phyloP scores from a whole-genome alignment of 2,797 vertebrate species.

The Dallia pectoralis region DNA sequence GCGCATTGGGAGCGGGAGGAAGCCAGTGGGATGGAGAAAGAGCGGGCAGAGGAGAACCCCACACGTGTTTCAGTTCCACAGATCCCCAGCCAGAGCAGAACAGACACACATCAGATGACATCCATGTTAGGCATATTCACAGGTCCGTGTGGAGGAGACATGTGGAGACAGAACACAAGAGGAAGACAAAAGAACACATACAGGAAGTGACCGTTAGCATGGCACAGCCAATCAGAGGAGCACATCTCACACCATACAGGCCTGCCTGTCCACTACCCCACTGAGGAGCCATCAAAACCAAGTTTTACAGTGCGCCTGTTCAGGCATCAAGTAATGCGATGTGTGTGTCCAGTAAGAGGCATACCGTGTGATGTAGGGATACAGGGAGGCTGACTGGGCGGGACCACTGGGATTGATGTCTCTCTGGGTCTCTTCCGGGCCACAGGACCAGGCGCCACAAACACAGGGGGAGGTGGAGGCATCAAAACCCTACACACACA shows the following conservation, averaged over 20 bases:
- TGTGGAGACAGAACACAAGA: conserved; percentile 71
- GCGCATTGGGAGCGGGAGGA: conserved; percentile 19
- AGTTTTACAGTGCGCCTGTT: conserved; percentile 34
- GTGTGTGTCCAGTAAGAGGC: conserved; percentile 24
- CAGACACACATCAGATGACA: conserved; percentile 70
- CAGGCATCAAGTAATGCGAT: conserved; percentile 10
- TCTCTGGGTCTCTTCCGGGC: conserved; percentile 67
- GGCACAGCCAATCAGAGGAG: conserved; percentile 40
- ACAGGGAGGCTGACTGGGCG: conserved; percentile 19
- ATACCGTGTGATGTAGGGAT: conserved; percentile 58
- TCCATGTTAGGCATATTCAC: conserved; percentile 60
- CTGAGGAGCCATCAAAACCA: conserved; percentile 52
- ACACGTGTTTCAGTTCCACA: conserved; percentile 61
- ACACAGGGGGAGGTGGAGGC: conserved; percentile 65
- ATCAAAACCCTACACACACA: conserved; percentile 65
- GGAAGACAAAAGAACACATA: conserved; percentile 78
- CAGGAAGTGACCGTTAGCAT: conserved; percentile 70
- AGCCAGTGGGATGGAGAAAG: conserved; percentile 30
- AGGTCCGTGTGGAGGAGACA: conserved; percentile 64
- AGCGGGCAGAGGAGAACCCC: no score
- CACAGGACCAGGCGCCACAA: conserved; percentile 42
- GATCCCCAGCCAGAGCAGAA: conserved; percentile 66
- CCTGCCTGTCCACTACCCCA: conserved; percentile 55
- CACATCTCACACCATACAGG: conserved; percentile 50
- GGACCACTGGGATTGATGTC: conserved; percentile 13